Conservation (phyloP, 1,140 invertebrate species). For the Drosophila truncata region DNA sequence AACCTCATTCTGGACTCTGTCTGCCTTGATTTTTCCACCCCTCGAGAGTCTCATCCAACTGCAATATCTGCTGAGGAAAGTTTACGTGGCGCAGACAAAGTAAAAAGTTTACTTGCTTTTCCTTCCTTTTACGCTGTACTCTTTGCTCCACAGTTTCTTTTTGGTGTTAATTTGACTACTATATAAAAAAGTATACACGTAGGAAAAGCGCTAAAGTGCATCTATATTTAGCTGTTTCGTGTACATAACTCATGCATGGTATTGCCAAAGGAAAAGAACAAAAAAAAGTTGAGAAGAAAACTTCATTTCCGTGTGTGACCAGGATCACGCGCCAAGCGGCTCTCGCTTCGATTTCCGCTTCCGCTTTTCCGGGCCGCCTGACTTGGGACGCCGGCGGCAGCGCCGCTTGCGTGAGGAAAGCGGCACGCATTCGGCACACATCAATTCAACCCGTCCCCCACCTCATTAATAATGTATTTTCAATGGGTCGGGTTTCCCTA, state of each 20-base stretch:
- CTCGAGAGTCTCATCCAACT: conserved; percentile 19
- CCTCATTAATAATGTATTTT: conserved; percentile 62
- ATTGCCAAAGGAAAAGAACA: not conserved
- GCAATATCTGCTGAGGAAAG: conserved; percentile 55
- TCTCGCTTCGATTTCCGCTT: conserved; percentile 71
- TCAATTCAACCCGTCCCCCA: conserved; percentile 13
- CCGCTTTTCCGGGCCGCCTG: conserved; percentile 38
- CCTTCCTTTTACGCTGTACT: conserved; percentile 11
- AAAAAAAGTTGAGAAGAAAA: conserved; percentile 26
- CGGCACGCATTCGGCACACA: conserved; percentile 48
- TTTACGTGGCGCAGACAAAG: conserved; percentile 53
- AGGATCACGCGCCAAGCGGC: conserved; percentile 54
- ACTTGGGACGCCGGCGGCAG: conserved; percentile 3
- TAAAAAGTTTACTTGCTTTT: conserved; percentile 61
- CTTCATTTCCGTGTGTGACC: conserved; percentile 64
- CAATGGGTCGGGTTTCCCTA: conserved; percentile 12
- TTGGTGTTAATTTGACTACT: conserved; percentile 24
- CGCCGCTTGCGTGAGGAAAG: conserved; percentile 52
- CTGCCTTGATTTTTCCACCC: conserved; percentile 4
- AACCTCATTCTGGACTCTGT: conserved; percentile 31
- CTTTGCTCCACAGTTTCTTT: not conserved
- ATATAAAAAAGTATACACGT: not conserved
- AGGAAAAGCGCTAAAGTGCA: not conserved
- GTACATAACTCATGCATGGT: conserved; percentile 34
- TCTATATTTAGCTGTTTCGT: conserved; percentile 46